A percentile compares a stretch with the other conserved stretches of the same genome.
phyloP scores from a whole-genome alignment of 2,888 invertebrate genomes.

The Merodon equestris region DNA sequence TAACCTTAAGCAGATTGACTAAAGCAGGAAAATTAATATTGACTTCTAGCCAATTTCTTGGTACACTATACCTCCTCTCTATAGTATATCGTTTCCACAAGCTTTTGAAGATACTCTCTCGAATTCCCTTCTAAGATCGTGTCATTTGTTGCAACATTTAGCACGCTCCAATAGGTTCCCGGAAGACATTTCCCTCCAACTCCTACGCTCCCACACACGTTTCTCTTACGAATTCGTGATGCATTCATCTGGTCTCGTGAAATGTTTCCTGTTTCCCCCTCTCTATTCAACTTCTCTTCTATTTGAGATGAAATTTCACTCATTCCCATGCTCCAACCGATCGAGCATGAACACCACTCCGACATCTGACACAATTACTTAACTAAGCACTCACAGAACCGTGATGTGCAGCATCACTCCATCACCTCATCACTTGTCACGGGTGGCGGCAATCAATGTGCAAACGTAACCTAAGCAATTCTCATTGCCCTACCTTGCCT shows the following conservation, averaged over 20 bases:
- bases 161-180: conserved; percentile 28
- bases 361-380: conserved; percentile 51
- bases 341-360: conserved; percentile 5
- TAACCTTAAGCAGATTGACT: too few relatives aligned
- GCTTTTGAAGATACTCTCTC: conserved; percentile 18
- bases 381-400: conserved; percentile 12
- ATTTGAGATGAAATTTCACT: neutral
- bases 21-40: too few relatives aligned
- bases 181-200: conserved; percentile 17
- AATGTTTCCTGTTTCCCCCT: neutral
- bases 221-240: conserved; percentile 7
- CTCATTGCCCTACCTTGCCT: conserved; percentile 16
- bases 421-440: conserved; percentile 50
- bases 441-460: conserved; percentile 43
- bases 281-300: too few relatives aligned
- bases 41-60: too few relatives aligned
- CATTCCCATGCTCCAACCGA: neutral
- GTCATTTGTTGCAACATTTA: conserved; percentile 7
- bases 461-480: conserved; percentile 6
- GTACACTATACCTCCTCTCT: too few relatives aligned
- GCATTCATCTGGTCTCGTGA: conserved; percentile 9
- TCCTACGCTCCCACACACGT: too few relatives aligned
- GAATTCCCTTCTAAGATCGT: conserved; percentile 6
- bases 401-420: conserved; percentile 29
- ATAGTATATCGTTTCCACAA: too few relatives aligned